Evolutionary conservation across 2,797 vertebrate species (phyloP).

Genomic region (Intellagama lesueurii): DNA sequence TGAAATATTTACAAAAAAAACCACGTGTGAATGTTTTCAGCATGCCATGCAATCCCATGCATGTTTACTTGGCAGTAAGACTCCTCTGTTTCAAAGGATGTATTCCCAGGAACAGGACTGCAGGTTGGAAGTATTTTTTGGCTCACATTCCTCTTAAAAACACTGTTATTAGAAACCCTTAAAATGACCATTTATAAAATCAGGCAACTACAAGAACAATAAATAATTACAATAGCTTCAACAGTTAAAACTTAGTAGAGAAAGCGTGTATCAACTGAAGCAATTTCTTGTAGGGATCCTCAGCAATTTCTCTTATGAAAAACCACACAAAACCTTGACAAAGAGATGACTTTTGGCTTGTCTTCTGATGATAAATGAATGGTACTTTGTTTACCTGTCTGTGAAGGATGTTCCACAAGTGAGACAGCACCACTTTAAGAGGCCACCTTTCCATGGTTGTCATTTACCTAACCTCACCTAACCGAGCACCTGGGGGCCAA

Average conservation of each 20-base stretch:
- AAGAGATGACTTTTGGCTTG: no score
- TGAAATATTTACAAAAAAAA: background rate
- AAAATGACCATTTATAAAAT: background rate
- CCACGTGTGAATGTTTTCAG: background rate
- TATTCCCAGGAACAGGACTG: background rate
- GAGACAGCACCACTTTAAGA: background rate
- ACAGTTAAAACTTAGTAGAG: background rate
- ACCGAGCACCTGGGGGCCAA: background rate
- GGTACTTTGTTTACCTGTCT: no score
- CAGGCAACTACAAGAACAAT: background rate
- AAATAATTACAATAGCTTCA: background rate
- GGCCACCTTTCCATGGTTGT: background rate
- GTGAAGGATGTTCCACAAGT: no score
- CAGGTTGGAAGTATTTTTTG: background rate
- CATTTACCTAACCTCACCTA: background rate
- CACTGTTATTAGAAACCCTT: background rate
- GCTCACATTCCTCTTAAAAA: background rate
- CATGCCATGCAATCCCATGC: background rate
- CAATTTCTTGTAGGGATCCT: no score
- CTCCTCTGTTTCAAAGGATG: background rate
- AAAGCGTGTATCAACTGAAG: no score
- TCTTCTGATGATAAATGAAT: no score
- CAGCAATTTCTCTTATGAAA: no score
- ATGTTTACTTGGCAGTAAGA: background rate
- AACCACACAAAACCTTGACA: no score